Evolutionary conservation across 2,797 vertebrate species (phyloP), one percentile per base, ranked within the genome.

Genomic region (Mareca strepera): DNA sequence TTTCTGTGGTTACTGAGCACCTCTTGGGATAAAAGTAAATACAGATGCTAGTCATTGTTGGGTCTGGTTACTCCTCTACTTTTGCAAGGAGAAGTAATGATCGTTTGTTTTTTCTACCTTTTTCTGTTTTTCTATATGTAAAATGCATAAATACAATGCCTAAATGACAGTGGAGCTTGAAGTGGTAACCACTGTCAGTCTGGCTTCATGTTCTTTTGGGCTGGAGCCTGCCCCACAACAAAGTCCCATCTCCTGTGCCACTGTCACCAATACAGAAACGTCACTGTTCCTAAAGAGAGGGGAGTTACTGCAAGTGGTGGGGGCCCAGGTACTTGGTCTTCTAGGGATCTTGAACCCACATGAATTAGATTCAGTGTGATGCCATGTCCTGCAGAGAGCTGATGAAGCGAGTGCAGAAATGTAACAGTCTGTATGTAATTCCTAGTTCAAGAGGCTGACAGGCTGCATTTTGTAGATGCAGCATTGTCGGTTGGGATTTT

Each of bases 371-470:
- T 81, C 17, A 17, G 6, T 9, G 22, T 44, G 72, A 25, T 11
- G 9, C 39, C 9, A 2, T 0, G 1, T 63, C 52, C 64, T 77
- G 23, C 13, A 23, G 62, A 60, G 82, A 93, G 41, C 6, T 0
- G 44, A 20, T 35, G 55, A 46, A 35, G 41, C 59, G 41, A 74
- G 55, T 23, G 82, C 33, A 75, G 79, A 73, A 79, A 31, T 0
- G 0, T 29, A 8, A 8, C 7, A 11, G 23, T 64, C 1, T 0
- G 29, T 56, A 8, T 1, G 1, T 11, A 28, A 12, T 13, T 69
- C 23, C 7, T 62, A 22, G 17, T 46, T 79, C 72, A 20, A 55
- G 59, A 39, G 26, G 7, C 35, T 20, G 13, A 53, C 25, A 11
- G 9, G 9, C 17, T 85, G n/a, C 0, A 0, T 66, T 76, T 87